These are phyloP conservation scores for Patella pellucida DNA, from an alignment of 2,888 invertebrate genomes.

Conservation along the genomic window DNA sequence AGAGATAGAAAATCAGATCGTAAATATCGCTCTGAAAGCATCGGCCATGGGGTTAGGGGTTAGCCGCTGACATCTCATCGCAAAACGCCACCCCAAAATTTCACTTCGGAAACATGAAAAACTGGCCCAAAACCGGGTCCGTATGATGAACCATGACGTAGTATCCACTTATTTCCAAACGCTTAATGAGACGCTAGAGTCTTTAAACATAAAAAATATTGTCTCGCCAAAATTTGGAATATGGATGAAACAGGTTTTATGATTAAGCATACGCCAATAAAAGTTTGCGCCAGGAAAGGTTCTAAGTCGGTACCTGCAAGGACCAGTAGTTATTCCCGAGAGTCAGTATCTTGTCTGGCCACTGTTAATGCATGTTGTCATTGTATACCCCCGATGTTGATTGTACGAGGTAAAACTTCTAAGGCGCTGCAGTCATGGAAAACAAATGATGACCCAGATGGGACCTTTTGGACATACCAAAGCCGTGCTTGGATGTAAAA, in stretches of 20 bases:
- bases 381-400: conserved; percentile 24
- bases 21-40: neutral
- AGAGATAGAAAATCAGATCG: neutral
- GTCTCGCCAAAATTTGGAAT: too few species aligned
- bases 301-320: conserved; percentile 27
- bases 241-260: too few species aligned
- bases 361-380: too few species aligned
- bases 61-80: neutral
- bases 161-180: neutral
- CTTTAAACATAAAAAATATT: too few species aligned
- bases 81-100: neutral
- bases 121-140: neutral
- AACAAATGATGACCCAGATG: neutral
- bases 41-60: neutral
- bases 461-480: neutral
- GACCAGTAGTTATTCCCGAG: too few species aligned
- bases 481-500: conserved; percentile 25
- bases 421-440: conserved; percentile 24
- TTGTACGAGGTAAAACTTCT: conserved; percentile 31
- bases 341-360: conserved; percentile 31
- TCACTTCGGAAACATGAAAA: neutral
- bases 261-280: too few species aligned
- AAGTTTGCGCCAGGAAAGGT: too few species aligned
- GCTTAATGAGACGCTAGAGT: conserved; percentile 3
- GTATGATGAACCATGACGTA: neutral